These are phyloP conservation scores for Tokudaia tokunoshimensis DNA, from an alignment of 2,797 vertebrate genomes.

Conservation along the genomic window DNA sequence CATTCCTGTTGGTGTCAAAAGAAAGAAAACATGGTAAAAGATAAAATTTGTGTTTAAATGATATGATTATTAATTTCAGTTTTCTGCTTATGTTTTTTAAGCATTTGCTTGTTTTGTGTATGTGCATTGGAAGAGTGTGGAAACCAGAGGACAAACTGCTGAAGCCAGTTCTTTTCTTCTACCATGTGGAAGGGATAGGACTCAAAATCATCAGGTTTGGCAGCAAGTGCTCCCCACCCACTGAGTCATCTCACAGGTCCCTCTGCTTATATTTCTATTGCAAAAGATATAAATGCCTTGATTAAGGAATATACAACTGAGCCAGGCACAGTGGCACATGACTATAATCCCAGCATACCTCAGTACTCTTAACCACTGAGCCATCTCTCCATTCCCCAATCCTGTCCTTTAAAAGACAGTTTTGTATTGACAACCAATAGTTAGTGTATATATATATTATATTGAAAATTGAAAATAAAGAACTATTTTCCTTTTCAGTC, in stretches of 20 bases:
- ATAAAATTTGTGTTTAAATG: neutral
- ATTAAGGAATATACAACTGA: neutral
- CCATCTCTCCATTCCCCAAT: neutral
- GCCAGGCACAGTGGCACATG: neutral
- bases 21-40: neutral
- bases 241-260: neutral
- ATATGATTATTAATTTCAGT: constrained; percentile 37
- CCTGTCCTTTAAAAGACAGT: neutral
- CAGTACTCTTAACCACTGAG: neutral
- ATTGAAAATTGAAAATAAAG: constrained; percentile 17
- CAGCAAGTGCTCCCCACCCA: neutral
- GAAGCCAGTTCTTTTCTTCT: neutral
- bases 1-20: neutral
- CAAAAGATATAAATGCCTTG: neutral
- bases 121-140: neutral
- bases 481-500: neutral
- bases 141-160: neutral
- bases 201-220: neutral
- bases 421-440: constrained; percentile 43
- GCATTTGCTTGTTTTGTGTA: neutral
- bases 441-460: neutral
- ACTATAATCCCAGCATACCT: neutral
- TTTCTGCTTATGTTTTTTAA: neutral
- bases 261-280: neutral
- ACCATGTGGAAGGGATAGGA: neutral